Conservation (phyloP, 2,797 vertebrate genomes). For the Onychomys arenicola region DNA sequence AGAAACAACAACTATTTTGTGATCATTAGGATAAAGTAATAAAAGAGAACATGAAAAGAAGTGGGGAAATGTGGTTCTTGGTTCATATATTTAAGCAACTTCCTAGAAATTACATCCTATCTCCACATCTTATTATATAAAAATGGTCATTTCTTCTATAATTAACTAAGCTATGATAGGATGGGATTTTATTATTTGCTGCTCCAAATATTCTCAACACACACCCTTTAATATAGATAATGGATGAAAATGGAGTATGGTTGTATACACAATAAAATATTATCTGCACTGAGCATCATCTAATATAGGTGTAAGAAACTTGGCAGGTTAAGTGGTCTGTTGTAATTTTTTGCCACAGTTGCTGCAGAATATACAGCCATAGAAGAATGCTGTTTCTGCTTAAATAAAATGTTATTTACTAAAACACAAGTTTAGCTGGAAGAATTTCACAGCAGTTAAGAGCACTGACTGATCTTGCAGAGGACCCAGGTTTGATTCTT, state of each 20-base stretch:
- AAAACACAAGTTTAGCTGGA: not conserved
- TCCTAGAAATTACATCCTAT: not conserved
- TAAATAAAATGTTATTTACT: constrained; percentile 18
- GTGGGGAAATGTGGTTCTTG: not conserved
- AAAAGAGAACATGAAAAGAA: not conserved
- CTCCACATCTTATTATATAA: not conserved
- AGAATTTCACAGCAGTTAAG: not conserved
- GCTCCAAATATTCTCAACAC: not conserved
- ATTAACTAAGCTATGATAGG: not conserved
- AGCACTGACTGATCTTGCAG: not conserved
- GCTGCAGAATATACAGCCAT: not conserved
- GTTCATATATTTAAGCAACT: not conserved
- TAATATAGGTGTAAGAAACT: not conserved
- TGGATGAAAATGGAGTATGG: not conserved
- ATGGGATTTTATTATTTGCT: not conserved
- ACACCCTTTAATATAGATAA: not conserved
- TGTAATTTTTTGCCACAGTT: not conserved
- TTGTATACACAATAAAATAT: not conserved
- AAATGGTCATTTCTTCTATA: not conserved
- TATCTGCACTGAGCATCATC: not conserved
- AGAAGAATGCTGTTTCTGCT: not conserved
- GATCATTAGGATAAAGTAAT: not conserved
- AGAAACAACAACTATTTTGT: not conserved
- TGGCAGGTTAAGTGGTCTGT: not conserved
- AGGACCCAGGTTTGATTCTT: not conserved